Evolutionary conservation across 2,888 invertebrate genomes (phyloP).

Genomic region (Hedychridium roseum): DNA sequence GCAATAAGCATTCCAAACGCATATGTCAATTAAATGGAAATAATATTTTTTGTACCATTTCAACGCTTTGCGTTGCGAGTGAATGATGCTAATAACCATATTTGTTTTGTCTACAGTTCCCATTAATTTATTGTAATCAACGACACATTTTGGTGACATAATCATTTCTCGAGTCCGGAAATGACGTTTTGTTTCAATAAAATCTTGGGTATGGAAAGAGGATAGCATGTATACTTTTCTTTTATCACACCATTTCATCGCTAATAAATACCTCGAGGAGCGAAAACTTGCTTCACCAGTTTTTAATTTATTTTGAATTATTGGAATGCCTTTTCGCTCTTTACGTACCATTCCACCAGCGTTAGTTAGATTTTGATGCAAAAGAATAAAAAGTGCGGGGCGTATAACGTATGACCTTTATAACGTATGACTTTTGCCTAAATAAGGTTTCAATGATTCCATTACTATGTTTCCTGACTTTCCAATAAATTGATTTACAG

Average conservation of each 20-base stretch:
- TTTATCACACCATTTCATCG: too few species aligned
- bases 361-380: conserved; percentile 3
- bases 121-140: too few species aligned
- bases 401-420: conserved; percentile 2
- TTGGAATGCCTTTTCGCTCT: too few species aligned
- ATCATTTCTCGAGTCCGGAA: too few species aligned
- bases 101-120: conserved; percentile 35
- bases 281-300: too few species aligned
- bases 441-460: conserved; percentile 7
- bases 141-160: too few species aligned
- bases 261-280: too few species aligned
- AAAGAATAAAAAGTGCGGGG: not conserved
- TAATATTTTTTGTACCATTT: conserved; percentile 41
- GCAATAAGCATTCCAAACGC: conserved; percentile 4
- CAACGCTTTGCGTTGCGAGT: conserved; percentile 27
- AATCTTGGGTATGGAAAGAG: too few species aligned
- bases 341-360: conserved; percentile 1
- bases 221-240: too few species aligned
- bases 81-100: conserved; percentile 33
- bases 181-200: too few species aligned
- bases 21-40: not conserved
- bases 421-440: conserved; percentile 6
- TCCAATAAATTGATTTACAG: conserved; percentile 1
- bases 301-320: too few species aligned
- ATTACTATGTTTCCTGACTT: conserved; percentile 2